Conservation (phyloP, 2,113 vertebrate genomes). For the Gnathonemus longibarbis region DNA sequence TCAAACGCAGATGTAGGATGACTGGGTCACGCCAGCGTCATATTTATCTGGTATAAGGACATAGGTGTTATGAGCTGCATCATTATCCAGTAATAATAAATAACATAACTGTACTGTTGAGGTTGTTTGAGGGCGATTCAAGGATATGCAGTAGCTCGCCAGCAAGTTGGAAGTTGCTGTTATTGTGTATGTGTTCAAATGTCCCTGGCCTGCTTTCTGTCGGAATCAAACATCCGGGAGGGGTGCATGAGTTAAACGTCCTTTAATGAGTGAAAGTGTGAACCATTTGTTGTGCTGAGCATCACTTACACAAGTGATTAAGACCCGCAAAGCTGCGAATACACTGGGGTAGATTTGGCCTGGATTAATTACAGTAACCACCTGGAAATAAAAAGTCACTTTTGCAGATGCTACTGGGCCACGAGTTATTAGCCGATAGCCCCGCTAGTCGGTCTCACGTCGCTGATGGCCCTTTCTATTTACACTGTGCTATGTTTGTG, state of each 20-base stretch:
- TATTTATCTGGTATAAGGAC: not conserved
- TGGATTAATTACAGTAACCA: not conserved
- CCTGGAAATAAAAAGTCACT: not conserved
- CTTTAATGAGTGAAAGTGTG: not conserved
- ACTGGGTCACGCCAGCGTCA: not conserved
- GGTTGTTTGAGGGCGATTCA: not conserved
- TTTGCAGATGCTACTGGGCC: not conserved
- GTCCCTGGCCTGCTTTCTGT: not conserved
- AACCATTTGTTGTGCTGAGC: not conserved
- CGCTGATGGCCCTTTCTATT: not conserved
- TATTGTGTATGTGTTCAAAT: not conserved
- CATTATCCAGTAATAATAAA: not conserved
- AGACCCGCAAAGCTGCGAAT: not conserved
- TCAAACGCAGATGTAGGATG: not conserved
- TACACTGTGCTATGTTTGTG: not conserved
- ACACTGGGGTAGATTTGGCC: not conserved
- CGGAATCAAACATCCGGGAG: not conserved
- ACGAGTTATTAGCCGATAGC: not conserved
- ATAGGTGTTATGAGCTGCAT: not conserved
- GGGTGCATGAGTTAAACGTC: not conserved
- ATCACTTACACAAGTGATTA: not conserved
- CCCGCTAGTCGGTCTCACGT: not conserved
- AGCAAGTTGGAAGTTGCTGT: not conserved
- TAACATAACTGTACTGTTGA: not conserved
- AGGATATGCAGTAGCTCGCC: not conserved